Percentiles rank a stretch among this genome's conserved stretches.
Conservation (phyloP, 2,888 invertebrate genomes). For the Zele albiditarsus region DNA sequence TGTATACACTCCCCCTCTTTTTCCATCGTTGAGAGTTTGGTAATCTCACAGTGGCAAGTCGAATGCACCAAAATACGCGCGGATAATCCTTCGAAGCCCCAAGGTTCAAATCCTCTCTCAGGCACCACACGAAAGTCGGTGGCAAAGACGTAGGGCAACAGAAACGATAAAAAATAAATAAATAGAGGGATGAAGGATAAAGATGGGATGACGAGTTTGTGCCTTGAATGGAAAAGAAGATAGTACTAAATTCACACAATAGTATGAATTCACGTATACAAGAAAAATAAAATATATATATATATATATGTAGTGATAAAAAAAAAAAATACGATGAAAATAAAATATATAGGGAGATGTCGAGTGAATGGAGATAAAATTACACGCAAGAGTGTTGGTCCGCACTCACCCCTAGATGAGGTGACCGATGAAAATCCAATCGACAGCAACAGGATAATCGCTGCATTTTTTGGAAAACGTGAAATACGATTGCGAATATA, state of each 20-base stretch:
- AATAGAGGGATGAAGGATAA: constrained; percentile 7
- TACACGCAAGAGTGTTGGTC: neutral
- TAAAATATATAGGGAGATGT: neutral
- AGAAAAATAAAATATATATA: neutral
- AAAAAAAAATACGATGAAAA: neutral
- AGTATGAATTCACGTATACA: neutral
- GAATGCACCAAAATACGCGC: constrained; percentile 23
- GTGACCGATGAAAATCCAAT: constrained; percentile 37
- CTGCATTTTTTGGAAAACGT: constrained; percentile 11
- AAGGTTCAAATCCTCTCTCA: constrained; percentile 4
- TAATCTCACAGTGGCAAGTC: constrained; percentile 27
- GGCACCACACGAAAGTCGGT: constrained; percentile 16
- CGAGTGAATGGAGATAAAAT: neutral
- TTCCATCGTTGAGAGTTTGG: constrained; percentile 2
- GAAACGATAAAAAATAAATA: constrained; percentile 18
- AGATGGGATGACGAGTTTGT: constrained; percentile 8
- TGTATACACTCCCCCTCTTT: neutral
- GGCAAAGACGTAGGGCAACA: neutral
- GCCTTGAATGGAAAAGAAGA: neutral
- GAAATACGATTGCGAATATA: neutral
- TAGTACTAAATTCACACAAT: neutral
- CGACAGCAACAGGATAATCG: constrained; percentile 39
- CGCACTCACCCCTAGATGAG: constrained; percentile 40
- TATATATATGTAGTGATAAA: neutral
- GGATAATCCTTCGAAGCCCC: constrained; percentile 15